These are phyloP conservation scores for Bombus affinis DNA, from an alignment of 1,140 invertebrate species.

Conservation along the genomic window DNA sequence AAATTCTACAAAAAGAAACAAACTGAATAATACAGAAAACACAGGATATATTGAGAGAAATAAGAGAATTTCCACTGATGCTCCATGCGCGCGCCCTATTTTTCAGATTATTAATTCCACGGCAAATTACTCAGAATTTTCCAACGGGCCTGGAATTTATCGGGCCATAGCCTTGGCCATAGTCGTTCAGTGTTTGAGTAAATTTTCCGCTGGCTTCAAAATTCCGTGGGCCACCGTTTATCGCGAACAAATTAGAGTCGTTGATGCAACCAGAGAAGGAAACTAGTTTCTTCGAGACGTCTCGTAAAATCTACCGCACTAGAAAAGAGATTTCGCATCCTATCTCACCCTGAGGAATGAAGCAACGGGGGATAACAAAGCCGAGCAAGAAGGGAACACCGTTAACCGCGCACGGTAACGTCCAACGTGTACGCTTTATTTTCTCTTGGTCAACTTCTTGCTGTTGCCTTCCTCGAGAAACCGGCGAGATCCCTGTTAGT, in stretches of 20 bases:
- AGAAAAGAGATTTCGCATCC: constrained; percentile 12
- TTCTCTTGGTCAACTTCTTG: constrained; percentile 11
- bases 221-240: neutral
- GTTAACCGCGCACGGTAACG: constrained; percentile 23
- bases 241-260: constrained; percentile 38
- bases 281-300: constrained; percentile 26
- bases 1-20: neutral
- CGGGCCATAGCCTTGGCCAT: neutral
- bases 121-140: constrained; percentile 3
- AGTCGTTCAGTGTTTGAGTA: neutral
- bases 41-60: neutral
- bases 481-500: neutral
- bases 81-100: neutral
- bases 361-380: constrained; percentile 7
- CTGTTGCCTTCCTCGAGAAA: too few relatives aligned
- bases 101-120: constrained; percentile 22
- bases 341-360: constrained; percentile 9
- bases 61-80: neutral
- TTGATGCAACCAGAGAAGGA: constrained; percentile 6
- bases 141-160: neutral
- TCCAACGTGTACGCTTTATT: constrained; percentile 11
- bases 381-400: constrained; percentile 13
- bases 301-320: constrained; percentile 29
- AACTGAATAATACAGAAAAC: neutral
- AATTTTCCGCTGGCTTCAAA: neutral